Evolutionary conservation across 2,888 invertebrate genomes (phyloP), one percentile per base, ranked within the genome.

Genomic region (Agrochola lychnidis): DNA sequence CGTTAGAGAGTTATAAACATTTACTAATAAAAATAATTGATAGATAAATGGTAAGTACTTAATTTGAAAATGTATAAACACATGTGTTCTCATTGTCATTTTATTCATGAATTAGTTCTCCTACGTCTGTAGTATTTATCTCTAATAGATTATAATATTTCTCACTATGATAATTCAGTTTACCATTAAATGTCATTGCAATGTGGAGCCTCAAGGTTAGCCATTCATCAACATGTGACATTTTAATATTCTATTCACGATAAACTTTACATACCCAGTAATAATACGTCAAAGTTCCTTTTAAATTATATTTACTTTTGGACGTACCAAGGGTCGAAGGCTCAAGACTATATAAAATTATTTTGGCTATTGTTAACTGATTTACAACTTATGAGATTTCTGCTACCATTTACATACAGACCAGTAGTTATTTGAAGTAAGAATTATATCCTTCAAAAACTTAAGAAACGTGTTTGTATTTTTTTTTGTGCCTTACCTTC

Each of bases 161-260:
- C 67, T 81, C 56, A 57, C 48, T 76, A 71, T 75, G 57, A 76
- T 82, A 73, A 76, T 70, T 81, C 61, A 80, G 67, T 76, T 78
- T 74, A 68, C 45, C 66, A 70, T 71, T 81, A 75, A 82, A 84
- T 87, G 83, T 86, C 82, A 86, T 73, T 86, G 78, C 82, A 77
- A 81, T 81, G 83, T 83, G 78, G 64, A 73, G 78, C 69, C 19
- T 80, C 87, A 90, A 90, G 90, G 91, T 83, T 86, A 85, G 66
- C 70, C 75, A 86, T 84, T 78, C 63, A 84, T 87, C 74, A 85
- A 73, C 77, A 79, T 80, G 82, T 78, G 70, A 72, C 48, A 73
- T 81, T 85, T 83, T 84, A 85, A 81, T 86, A 89, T 86, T 83
- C 86, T 76, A 84, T 83, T 82, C 84, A 89, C 84, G 86, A 76